phyloP scores from a whole-genome alignment of 1,140 invertebrate genomes.

The Scaptomyza graminum region DNA sequence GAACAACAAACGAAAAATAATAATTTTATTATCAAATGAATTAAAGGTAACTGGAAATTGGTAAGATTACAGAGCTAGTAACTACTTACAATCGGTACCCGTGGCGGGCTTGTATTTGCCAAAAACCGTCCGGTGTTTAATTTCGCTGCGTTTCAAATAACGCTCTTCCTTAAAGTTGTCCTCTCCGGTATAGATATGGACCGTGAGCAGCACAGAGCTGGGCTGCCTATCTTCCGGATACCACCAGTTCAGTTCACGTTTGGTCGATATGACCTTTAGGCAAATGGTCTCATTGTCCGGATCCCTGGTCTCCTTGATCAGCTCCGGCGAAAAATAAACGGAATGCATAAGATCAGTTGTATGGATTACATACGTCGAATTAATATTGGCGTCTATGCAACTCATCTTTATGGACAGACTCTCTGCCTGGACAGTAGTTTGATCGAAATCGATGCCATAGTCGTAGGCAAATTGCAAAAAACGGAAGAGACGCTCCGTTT shows the following conservation, averaged over 20 bases:
- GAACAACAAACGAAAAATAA: too few relatives aligned
- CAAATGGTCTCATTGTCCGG: background rate
- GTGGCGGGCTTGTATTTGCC: slow-evolving; percentile 36
- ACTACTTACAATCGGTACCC: too few relatives aligned
- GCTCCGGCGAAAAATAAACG: slow-evolving; percentile 8
- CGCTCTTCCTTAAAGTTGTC: slow-evolving; percentile 7
- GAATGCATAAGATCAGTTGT: slow-evolving; percentile 29
- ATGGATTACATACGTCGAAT: background rate
- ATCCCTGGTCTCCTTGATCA: slow-evolving; percentile 26
- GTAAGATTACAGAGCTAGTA: too few relatives aligned
- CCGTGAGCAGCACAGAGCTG: slow-evolving; percentile 30
- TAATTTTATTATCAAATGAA: too few relatives aligned
- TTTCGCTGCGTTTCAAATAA: background rate
- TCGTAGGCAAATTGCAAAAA: slow-evolving; percentile 3
- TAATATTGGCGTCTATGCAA: slow-evolving; percentile 3
- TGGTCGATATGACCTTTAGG: slow-evolving; percentile 29
- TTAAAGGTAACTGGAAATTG: too few relatives aligned
- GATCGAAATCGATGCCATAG: background rate
- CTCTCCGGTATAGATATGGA: slow-evolving; percentile 15
- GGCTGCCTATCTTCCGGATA: slow-evolving; percentile 52
- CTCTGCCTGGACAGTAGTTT: background rate
- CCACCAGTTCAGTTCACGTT: slow-evolving; percentile 53
- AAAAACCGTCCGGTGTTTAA: slow-evolving; percentile 1
- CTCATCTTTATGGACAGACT: background rate
- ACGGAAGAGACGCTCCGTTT: slow-evolving; percentile 35